These are phyloP conservation scores for Phalacrocorax brasilianus DNA, from an alignment of 2,113 vertebrate genomes.

Conservation along the genomic window DNA sequence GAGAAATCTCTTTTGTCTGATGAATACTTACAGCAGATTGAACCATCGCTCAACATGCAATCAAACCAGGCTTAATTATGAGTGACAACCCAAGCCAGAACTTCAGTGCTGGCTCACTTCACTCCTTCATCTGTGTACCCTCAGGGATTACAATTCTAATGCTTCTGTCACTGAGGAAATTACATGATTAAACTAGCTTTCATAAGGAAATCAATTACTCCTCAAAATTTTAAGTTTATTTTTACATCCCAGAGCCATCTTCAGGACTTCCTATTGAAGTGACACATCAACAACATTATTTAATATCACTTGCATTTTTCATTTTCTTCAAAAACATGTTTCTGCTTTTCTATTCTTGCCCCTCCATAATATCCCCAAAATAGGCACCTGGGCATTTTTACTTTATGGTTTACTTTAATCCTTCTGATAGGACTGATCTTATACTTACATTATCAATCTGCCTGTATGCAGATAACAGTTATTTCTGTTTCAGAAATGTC, in stretches of 20 bases:
- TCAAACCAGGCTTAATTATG: slow-evolving; percentile 50
- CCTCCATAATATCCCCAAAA: neutral
- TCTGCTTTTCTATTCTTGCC: neutral
- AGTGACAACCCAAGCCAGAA: slow-evolving; percentile 36
- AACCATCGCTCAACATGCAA: neutral
- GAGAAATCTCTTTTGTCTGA: neutral
- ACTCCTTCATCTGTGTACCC: slow-evolving; percentile 24
- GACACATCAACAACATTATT: neutral
- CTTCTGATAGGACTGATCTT: neutral
- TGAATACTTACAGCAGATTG: slow-evolving; percentile 32
- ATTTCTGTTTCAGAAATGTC: neutral
- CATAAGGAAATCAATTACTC: slow-evolving; percentile 27
- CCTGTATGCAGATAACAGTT: neutral
- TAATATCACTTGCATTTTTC: slow-evolving; percentile 1
- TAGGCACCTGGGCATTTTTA: neutral
- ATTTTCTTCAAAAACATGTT: neutral
- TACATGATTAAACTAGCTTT: slow-evolving; percentile 49
- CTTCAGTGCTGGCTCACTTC: slow-evolving; percentile 27
- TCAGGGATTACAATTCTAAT: slow-evolving; percentile 41
- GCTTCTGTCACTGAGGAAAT: slow-evolving; percentile 27
- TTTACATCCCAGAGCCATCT: slow-evolving; percentile 13
- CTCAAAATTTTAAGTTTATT: slow-evolving; percentile 10
- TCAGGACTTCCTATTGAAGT: neutral
- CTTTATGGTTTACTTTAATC: neutral
- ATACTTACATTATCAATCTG: neutral